Evolutionary conservation across 2,888 invertebrate species (phyloP).

Genomic region (Lasioglossum lativentre): DNA sequence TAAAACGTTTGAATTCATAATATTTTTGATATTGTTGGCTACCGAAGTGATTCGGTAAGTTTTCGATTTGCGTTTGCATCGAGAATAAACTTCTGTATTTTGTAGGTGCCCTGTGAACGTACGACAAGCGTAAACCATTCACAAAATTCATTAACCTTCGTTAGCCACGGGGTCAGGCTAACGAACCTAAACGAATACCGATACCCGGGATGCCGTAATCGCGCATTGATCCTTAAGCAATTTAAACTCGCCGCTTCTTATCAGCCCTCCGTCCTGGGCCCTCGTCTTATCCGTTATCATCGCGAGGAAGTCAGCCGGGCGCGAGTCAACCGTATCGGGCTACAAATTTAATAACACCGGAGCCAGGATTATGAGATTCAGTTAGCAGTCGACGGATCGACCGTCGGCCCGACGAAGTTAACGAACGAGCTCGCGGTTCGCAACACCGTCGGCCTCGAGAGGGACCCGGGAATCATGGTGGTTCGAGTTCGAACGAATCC

Average conservation of each 20-base stretch:
- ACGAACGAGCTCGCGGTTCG: constrained; percentile 53
- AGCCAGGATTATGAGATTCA: constrained; percentile 66
- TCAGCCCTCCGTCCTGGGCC: background rate
- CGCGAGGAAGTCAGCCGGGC: background rate
- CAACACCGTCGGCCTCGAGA: constrained; percentile 29
- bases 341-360: constrained; percentile 62
- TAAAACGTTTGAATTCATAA: background rate
- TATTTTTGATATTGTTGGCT: background rate
- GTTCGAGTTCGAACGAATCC: constrained; percentile 67
- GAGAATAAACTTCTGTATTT: background rate
- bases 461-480: constrained; percentile 59
- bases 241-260: constrained; percentile 39
- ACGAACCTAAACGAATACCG: constrained; percentile 61
- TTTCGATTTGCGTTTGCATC: background rate
- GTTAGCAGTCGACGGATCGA: constrained; percentile 49
- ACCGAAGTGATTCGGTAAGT: background rate
- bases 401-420: constrained; percentile 39
- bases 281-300: background rate
- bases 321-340: constrained; percentile 35
- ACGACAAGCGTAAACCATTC: constrained; percentile 13
- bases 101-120: background rate
- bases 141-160: constrained; percentile 52
- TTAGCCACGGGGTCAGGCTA: constrained; percentile 43
- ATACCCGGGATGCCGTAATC: constrained; percentile 49
- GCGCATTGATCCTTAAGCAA: constrained; percentile 54